Conservation (phyloP, 2,797 vertebrate species). For the Apogon hyalosoma region DNA sequence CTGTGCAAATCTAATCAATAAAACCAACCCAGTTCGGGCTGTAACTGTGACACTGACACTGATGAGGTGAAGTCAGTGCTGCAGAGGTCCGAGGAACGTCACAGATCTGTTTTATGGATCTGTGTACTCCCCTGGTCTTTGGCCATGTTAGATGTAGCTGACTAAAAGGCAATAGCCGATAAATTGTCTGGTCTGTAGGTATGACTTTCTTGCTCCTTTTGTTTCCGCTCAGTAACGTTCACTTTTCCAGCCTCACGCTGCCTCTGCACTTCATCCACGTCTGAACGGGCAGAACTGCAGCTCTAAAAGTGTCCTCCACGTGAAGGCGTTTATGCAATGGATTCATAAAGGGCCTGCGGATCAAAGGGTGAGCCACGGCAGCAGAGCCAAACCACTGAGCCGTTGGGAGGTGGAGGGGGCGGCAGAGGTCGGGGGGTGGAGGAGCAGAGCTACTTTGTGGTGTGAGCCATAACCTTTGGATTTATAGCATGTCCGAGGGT, state of each 20-base stretch:
- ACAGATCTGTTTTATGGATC: neutral
- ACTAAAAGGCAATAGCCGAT: constrained; percentile 33
- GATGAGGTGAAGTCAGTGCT: neutral
- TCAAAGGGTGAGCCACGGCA: constrained; percentile 33
- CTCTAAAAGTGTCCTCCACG: constrained; percentile 30
- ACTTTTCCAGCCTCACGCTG: constrained; percentile 6
- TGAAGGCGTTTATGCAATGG: constrained; percentile 18
- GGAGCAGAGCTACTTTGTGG: constrained; percentile 9
- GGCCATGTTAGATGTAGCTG: neutral
- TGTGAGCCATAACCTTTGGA: constrained; percentile 23
- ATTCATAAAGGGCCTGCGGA: constrained; percentile 32
- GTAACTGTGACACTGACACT: neutral
- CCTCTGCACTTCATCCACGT: constrained; percentile 9
- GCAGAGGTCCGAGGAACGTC: neutral
- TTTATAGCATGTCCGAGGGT: constrained; percentile 34
- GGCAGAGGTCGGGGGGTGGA: neutral
- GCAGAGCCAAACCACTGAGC: constrained; percentile 27
- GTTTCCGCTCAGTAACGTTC: constrained; percentile 6
- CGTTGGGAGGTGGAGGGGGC: constrained; percentile 8
- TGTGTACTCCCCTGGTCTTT: constrained; percentile 1
- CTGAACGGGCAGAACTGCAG: neutral
- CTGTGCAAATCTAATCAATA: no score
- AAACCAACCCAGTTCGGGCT: no score
- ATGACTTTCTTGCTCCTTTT: constrained; percentile 11
- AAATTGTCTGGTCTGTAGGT: constrained; percentile 24